Conservation (phyloP, 2,797 vertebrate genomes). For the Salarias fasciatus region DNA sequence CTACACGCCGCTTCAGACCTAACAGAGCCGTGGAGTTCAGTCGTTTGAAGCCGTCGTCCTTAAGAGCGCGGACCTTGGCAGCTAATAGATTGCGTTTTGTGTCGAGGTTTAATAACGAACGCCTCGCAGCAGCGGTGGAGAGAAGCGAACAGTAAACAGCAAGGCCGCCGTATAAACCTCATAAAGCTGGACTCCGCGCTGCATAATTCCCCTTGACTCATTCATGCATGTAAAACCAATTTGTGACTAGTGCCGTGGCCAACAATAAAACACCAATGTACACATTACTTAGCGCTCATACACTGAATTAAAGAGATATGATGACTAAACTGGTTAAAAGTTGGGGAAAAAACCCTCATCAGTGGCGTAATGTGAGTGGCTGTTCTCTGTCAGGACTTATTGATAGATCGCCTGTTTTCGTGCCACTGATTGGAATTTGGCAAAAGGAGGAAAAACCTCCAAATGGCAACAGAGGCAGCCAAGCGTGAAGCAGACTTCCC, state of each 20-base stretch:
- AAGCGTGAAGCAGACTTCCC: neutral
- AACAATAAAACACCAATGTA: neutral
- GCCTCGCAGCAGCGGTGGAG: neutral
- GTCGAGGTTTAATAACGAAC: constrained; percentile 4
- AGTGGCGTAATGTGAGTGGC: neutral
- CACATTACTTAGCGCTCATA: neutral
- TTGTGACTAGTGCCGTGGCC: neutral
- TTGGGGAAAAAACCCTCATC: neutral
- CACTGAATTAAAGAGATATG: neutral
- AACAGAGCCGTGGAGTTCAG: neutral
- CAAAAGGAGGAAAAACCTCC: neutral
- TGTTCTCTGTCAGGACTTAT: constrained; percentile 13
- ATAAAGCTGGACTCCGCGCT: neutral
- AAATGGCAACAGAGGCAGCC: neutral
- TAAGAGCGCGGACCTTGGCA: constrained; percentile 1
- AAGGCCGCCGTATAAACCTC: neutral
- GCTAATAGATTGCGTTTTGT: neutral
- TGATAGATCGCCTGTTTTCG: constrained; percentile 2
- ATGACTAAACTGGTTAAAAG: neutral
- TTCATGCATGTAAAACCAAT: neutral
- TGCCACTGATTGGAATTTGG: constrained; percentile 14
- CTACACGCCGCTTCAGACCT: constrained; percentile 1
- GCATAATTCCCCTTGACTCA: neutral
- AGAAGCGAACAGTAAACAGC: neutral
- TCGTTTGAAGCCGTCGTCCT: neutral